phyloP scores from a whole-genome alignment of 2,888 invertebrate genomes.

The Bellardia bayeri region DNA sequence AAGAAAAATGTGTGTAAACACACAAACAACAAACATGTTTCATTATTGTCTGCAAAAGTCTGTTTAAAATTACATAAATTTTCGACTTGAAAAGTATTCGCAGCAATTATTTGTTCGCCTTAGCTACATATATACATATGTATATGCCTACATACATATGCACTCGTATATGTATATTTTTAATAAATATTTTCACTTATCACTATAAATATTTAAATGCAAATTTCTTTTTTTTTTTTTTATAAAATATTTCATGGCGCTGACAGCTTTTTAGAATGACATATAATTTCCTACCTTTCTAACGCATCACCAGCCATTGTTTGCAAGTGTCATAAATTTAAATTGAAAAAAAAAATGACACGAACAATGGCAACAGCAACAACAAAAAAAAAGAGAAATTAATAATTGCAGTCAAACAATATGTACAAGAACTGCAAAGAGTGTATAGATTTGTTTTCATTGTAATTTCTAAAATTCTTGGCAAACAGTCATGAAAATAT shows the following conservation, averaged over 20 bases:
- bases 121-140: not conserved
- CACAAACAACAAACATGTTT: too few species aligned
- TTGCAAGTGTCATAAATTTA: constrained; percentile 70
- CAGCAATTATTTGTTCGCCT: not conserved
- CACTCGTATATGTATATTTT: not conserved
- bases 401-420: constrained; percentile 71
- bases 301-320: constrained; percentile 71
- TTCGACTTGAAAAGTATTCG: not conserved
- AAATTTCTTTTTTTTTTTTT: constrained; percentile 16
- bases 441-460: constrained; percentile 55
- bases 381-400: constrained; percentile 57
- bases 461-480: constrained; percentile 70
- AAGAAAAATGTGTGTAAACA: too few species aligned
- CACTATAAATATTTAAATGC: constrained; percentile 5
- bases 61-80: not conserved
- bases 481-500: constrained; percentile 58
- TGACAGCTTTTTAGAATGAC: constrained; percentile 73
- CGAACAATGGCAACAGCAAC: constrained; percentile 35
- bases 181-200: constrained; percentile 6
- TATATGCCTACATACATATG: not conserved
- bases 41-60: too few species aligned
- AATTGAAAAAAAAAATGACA: constrained; percentile 65
- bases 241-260: constrained; percentile 39
- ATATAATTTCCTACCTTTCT: constrained; percentile 75
- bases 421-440: constrained; percentile 20